Evolutionary conservation across 1,140 invertebrate genomes (phyloP).

Genomic region (Pseudomyrmex gracilis): DNA sequence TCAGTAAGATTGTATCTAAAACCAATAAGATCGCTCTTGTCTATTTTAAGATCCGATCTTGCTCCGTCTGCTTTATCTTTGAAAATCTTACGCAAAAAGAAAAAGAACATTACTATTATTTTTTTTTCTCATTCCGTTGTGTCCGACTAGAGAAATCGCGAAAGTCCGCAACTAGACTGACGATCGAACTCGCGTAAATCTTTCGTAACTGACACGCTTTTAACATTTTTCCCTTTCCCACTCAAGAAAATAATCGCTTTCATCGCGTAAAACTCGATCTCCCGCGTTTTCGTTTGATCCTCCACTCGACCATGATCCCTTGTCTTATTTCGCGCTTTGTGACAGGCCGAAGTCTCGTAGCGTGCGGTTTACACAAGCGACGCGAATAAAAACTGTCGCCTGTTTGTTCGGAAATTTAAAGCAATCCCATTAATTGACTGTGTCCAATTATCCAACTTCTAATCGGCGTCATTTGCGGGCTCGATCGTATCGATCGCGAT

Average conservation of each 20-base stretch:
- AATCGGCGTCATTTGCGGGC: slow-evolving; percentile 49
- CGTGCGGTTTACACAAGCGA: slow-evolving; percentile 8
- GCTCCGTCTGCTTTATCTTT: not conserved
- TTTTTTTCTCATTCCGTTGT: slow-evolving; percentile 24
- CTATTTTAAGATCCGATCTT: not conserved
- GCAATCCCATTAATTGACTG: slow-evolving; percentile 35
- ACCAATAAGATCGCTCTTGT: not conserved
- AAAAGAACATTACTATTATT: slow-evolving; percentile 1
- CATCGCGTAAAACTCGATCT: slow-evolving; percentile 55
- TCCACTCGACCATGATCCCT: slow-evolving; percentile 48
- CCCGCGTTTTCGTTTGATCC: slow-evolving; percentile 29
- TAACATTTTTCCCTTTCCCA: slow-evolving; percentile 28
- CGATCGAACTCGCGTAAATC: slow-evolving; percentile 65
- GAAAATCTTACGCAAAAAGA: not conserved
- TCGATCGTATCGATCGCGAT: slow-evolving; percentile 44
- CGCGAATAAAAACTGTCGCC: slow-evolving; percentile 34
- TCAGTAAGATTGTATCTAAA: not conserved
- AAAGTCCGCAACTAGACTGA: slow-evolving; percentile 43
- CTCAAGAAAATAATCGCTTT: slow-evolving; percentile 42
- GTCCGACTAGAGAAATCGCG: slow-evolving; percentile 50
- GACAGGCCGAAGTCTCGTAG: slow-evolving; percentile 22
- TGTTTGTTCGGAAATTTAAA: slow-evolving; percentile 29
- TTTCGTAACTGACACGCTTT: slow-evolving; percentile 61
- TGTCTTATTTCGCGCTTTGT: not conserved
- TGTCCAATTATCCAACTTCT: slow-evolving; percentile 37